Conservation (phyloP, 2,797 vertebrate genomes). For the Fringilla coelebs region DNA sequence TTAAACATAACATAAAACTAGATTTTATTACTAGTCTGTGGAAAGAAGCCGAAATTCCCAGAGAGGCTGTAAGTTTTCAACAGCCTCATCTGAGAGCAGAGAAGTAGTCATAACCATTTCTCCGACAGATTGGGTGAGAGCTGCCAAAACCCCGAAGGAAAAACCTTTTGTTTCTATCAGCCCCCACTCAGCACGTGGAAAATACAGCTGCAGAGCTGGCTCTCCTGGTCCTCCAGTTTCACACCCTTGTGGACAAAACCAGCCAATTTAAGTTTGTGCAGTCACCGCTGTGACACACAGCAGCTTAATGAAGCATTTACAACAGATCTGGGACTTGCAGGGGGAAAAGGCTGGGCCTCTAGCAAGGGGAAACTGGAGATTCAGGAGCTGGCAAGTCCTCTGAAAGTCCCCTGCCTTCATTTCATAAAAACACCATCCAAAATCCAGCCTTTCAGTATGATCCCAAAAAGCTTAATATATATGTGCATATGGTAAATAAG, state of each 20-base stretch:
- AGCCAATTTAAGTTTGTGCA: neutral
- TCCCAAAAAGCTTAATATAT: neutral
- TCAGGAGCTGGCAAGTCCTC: neutral
- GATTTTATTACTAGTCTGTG: constrained; percentile 59
- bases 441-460: neutral
- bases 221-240: constrained; percentile 41
- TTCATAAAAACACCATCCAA: neutral
- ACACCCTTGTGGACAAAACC: neutral
- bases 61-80: constrained; percentile 78
- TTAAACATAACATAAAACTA: constrained; percentile 63
- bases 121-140: constrained; percentile 53
- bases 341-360: neutral
- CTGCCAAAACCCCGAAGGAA: constrained; percentile 13
- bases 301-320: neutral
- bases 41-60: constrained; percentile 75
- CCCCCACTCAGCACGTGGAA: constrained; percentile 1
- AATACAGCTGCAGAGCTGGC: constrained; percentile 24
- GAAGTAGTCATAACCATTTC: constrained; percentile 70
- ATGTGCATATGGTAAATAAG: neutral
- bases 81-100: constrained; percentile 47
- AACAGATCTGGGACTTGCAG: neutral
- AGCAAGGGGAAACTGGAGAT: neutral
- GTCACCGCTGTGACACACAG: neutral
- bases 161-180: constrained; percentile 51
- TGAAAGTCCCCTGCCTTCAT: neutral